Percentiles rank a stretch among this genome's conserved stretches.
Conservation (phyloP, 2,797 vertebrate species). For the Alauda arvensis region DNA sequence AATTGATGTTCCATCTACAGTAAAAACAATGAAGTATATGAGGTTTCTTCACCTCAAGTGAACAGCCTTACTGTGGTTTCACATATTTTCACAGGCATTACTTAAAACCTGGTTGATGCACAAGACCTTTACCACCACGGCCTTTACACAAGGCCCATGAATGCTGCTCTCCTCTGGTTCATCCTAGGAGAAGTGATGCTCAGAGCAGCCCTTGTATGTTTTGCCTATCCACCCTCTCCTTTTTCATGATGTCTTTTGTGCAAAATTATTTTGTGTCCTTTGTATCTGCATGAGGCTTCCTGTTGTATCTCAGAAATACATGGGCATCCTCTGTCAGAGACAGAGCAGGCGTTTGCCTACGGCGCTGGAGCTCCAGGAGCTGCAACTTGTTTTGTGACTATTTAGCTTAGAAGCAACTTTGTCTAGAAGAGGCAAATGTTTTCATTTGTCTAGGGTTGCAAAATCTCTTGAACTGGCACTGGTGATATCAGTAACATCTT, state of each 20-base stretch:
- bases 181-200: background rate
- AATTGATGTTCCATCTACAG: background rate
- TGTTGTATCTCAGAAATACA: background rate
- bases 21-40: background rate
- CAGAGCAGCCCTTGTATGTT: background rate
- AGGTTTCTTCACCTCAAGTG: background rate
- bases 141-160: background rate
- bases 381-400: background rate
- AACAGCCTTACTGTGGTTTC: background rate
- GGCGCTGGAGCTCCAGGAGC: background rate
- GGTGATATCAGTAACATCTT: background rate
- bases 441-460: background rate
- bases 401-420: background rate
- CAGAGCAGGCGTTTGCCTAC: rapidly evolving
- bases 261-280: background rate
- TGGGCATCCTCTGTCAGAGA: background rate
- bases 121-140: rapidly evolving
- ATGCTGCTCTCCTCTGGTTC: background rate
- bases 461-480: background rate
- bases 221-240: background rate
- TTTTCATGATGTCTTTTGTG: background rate
- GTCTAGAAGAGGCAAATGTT: background rate
- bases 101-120: background rate
- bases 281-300: background rate
- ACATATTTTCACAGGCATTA: background rate